Conservation (phyloP, 2,888 invertebrate species). For the Tenthredo distinguenda region DNA sequence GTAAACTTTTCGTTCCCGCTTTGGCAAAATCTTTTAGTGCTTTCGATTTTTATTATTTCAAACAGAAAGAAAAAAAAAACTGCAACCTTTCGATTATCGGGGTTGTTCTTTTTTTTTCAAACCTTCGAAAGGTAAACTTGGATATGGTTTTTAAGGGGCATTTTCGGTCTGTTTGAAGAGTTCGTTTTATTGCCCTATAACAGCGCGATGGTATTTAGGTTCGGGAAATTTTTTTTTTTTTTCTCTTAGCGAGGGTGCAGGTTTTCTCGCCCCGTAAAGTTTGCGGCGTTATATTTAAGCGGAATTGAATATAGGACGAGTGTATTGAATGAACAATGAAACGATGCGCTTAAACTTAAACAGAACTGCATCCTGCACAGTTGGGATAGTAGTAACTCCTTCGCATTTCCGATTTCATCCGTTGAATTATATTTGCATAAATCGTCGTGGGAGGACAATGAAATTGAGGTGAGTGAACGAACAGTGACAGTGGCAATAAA, state of each 20-base stretch:
- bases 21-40: slow-evolving; percentile 11
- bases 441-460: slow-evolving; percentile 73
- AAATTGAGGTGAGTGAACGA: slow-evolving; percentile 56
- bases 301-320: neutral
- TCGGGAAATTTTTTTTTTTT: neutral
- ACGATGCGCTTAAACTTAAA: neutral
- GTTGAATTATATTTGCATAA: slow-evolving; percentile 69
- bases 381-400: slow-evolving; percentile 31
- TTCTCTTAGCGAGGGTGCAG: neutral
- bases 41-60: slow-evolving; percentile 20
- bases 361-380: slow-evolving; percentile 19
- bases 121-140: slow-evolving; percentile 60
- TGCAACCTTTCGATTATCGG: neutral
- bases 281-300: neutral
- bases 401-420: slow-evolving; percentile 49
- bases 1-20: neutral
- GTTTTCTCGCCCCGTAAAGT: neutral
- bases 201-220: neutral
- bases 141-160: slow-evolving; percentile 70
- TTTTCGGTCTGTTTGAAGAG: slow-evolving; percentile 33
- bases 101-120: neutral
- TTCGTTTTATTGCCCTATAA: slow-evolving; percentile 26
- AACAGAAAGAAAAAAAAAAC: neutral
- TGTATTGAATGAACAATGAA: slow-evolving; percentile 1
- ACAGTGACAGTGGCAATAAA: slow-evolving; percentile 48